Conservation (phyloP, 2,113 vertebrate genomes). For the Manacus vitellinus region DNA sequence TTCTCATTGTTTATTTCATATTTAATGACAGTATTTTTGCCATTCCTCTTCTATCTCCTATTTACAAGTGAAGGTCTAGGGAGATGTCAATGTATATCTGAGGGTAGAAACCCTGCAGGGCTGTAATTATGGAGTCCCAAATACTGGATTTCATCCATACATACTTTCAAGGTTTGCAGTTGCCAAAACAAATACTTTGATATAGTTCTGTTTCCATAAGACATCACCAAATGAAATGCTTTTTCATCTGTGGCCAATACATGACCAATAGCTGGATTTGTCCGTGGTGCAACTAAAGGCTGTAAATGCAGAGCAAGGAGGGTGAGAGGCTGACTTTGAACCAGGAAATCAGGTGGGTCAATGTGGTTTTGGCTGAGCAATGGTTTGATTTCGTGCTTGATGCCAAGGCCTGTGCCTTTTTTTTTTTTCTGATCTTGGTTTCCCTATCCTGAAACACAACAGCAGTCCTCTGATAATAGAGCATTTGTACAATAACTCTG, state of each 20-base stretch:
- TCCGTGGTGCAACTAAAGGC: not conserved
- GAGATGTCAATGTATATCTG: no score
- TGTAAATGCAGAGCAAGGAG: not conserved
- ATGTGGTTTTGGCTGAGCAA: accelerated
- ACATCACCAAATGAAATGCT: not conserved
- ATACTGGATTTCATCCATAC: not conserved
- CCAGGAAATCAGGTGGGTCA: not conserved
- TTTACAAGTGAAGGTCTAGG: not conserved
- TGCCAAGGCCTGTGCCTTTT: no score
- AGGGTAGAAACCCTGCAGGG: not conserved
- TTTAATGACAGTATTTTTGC: no score
- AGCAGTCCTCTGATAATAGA: not conserved
- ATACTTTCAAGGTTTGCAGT: not conserved
- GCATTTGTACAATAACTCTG: not conserved
- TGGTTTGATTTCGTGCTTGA: not conserved
- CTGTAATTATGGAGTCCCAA: not conserved
- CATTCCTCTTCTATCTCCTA: not conserved
- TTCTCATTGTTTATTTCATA: not conserved
- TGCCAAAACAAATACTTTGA: not conserved
- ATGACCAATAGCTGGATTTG: no score
- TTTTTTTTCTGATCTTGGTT: no score
- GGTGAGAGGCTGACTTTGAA: not conserved
- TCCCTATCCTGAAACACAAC: not conserved
- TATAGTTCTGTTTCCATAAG: not conserved
- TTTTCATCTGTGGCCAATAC: not conserved